These are phyloP conservation scores for Austrolebias charrua DNA, from an alignment of 2,797 vertebrate species.

Conservation along the genomic window DNA sequence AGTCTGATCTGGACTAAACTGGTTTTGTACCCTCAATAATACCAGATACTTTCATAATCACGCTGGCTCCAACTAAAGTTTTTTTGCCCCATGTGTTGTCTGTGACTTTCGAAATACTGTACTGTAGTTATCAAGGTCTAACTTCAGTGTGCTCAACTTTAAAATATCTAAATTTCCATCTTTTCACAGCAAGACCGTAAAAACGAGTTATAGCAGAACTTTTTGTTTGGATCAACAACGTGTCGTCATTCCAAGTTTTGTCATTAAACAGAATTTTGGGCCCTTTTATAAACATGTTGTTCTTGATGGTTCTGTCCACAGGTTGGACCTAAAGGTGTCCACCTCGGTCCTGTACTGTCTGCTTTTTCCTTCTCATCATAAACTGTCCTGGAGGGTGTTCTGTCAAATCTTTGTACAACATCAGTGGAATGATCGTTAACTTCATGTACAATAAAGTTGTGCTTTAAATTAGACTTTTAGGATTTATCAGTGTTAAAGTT, in stretches of 20 bases:
- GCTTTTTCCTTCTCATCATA: constrained; percentile 56
- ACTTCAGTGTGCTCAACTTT: not conserved
- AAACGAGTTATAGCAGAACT: constrained; percentile 4
- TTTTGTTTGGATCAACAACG: not conserved
- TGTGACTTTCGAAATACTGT: constrained; percentile 14
- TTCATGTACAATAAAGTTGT: constrained; percentile 1
- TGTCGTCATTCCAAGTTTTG: constrained; percentile 1
- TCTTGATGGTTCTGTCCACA: constrained; percentile 27
- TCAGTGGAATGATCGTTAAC: constrained; percentile 45
- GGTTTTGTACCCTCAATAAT: constrained; percentile 39
- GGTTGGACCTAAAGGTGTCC: constrained; percentile 53
- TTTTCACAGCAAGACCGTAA: not conserved
- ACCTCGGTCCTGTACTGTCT: constrained; percentile 55
- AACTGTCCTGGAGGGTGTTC: constrained; percentile 73
- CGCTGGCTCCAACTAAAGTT: constrained; percentile 12
- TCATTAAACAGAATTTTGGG: constrained; percentile 15
- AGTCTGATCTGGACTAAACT: constrained; percentile 50
- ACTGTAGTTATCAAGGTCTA: not conserved
- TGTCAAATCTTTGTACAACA: constrained; percentile 54
- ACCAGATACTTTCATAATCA: constrained; percentile 12
- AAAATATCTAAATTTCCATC: not conserved
- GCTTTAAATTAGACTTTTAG: constrained; percentile 1
- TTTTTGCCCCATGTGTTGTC: constrained; percentile 14
- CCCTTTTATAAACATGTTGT: constrained; percentile 19
- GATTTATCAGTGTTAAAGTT: not conserved